phyloP scores from a whole-genome alignment of 2,797 vertebrate species.

The Vireo griseus region DNA sequence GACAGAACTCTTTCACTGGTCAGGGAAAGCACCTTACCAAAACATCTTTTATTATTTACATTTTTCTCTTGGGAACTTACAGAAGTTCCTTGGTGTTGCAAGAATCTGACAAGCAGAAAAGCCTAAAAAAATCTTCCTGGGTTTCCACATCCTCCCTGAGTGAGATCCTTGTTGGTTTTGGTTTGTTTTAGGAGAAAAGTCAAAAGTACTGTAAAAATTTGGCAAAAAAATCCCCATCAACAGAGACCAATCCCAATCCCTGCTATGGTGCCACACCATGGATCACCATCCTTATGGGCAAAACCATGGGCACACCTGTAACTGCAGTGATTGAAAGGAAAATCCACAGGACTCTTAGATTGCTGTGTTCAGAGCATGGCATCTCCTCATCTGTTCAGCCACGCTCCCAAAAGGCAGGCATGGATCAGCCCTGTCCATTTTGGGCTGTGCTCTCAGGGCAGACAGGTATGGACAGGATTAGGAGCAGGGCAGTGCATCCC shows the following conservation, averaged over 20 bases:
- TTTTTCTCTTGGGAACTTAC: no score
- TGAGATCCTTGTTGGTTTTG: neutral
- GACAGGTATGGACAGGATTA: accelerated
- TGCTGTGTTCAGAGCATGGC: neutral
- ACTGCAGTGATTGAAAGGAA: neutral
- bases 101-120: no score
- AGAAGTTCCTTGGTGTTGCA: no score
- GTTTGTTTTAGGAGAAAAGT: neutral
- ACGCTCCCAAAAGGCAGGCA: neutral
- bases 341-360: accelerated
- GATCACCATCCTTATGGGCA: neutral
- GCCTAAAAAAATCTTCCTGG: no score
- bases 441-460: neutral
- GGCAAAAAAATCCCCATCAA: neutral
- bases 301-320: neutral
- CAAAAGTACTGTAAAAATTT: neutral
- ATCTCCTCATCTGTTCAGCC: neutral
- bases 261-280: neutral
- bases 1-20: no score
- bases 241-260: neutral
- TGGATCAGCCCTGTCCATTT: neutral
- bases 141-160: neutral
- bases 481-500: neutral
- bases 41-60: no score
- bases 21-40: no score